Percentiles rank a stretch among this genome's conserved stretches.
phyloP scores from a whole-genome alignment of 2,888 invertebrate species.

The Mesoligia furuncula region DNA sequence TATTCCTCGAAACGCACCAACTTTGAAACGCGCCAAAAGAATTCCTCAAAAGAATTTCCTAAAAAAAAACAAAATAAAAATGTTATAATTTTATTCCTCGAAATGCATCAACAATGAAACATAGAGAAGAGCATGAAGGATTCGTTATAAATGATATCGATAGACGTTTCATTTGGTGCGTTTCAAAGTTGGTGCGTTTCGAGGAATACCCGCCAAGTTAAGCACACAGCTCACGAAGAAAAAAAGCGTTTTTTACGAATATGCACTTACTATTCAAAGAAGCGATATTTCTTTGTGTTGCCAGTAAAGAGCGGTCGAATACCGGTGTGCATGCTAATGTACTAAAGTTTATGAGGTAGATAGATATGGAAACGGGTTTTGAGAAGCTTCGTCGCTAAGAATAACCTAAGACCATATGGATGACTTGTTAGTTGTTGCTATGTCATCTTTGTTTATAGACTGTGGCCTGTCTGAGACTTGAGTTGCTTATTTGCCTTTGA shows the following conservation, averaged over 20 bases:
- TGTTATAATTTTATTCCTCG: too few species aligned
- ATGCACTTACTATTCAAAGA: conserved; percentile 59
- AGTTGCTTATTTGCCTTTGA: neutral
- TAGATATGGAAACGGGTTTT: conserved; percentile 50
- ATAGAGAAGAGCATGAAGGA: too few species aligned
- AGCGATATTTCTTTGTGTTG: conserved; percentile 55
- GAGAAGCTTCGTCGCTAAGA: conserved; percentile 25
- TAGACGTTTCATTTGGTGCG: too few species aligned
- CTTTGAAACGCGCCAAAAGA: too few species aligned
- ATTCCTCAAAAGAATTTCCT: too few species aligned
- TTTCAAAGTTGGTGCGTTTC: too few species aligned
- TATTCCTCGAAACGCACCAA: too few species aligned
- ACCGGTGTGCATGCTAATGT: conserved; percentile 60
- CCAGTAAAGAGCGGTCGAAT: conserved; percentile 47
- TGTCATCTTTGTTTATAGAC: conserved; percentile 6
- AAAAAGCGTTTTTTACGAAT: conserved; percentile 46
- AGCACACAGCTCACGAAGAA: conserved; percentile 52
- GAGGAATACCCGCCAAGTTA: neutral
- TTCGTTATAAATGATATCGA: too few species aligned
- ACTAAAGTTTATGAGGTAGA: conserved; percentile 11
- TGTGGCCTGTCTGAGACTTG: neutral
- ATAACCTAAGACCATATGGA: conserved; percentile 28
- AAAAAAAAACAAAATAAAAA: too few species aligned
- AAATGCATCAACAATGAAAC: too few species aligned
- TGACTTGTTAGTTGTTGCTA: conserved; percentile 21